These are phyloP conservation scores for Chaenocephalus aceratus DNA, from an alignment of 2,113 vertebrate species.

Conservation along the genomic window DNA sequence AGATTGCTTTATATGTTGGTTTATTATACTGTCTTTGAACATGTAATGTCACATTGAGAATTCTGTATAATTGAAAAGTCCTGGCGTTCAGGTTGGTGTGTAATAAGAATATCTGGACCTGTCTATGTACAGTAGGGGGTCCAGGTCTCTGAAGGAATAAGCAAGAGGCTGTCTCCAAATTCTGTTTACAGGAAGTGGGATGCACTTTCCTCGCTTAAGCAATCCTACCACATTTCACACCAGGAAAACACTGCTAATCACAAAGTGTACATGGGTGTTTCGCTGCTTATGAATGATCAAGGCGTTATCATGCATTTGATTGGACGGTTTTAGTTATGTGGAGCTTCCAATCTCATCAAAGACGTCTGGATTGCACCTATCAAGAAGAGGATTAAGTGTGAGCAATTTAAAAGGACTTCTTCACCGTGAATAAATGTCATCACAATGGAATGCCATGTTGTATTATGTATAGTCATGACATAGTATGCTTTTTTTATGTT, in stretches of 20 bases:
- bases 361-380: not conserved
- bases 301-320: slow-evolving; percentile 1
- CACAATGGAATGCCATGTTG: slow-evolving; percentile 68
- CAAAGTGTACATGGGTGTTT: not conserved
- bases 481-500: slow-evolving; percentile 71
- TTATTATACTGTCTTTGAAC: not conserved
- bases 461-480: slow-evolving; percentile 71
- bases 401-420: slow-evolving; percentile 26
- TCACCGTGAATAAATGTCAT: slow-evolving; percentile 27
- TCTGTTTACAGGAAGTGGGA: slow-evolving; percentile 31
- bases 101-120: not conserved
- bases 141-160: not conserved
- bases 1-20: not conserved
- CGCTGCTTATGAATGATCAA: not conserved
- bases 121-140: not conserved
- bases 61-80: not conserved
- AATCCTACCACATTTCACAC: slow-evolving; percentile 65
- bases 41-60: not conserved
- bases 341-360: not conserved
- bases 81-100: not conserved
- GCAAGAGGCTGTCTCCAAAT: slow-evolving; percentile 5
- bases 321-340: not conserved
- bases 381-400: slow-evolving; percentile 18
- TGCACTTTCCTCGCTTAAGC: slow-evolving; percentile 72
- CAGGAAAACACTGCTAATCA: not conserved